These are phyloP conservation scores for Scolopax rusticola DNA, from an alignment of 2,797 vertebrate species.

Conservation along the genomic window DNA sequence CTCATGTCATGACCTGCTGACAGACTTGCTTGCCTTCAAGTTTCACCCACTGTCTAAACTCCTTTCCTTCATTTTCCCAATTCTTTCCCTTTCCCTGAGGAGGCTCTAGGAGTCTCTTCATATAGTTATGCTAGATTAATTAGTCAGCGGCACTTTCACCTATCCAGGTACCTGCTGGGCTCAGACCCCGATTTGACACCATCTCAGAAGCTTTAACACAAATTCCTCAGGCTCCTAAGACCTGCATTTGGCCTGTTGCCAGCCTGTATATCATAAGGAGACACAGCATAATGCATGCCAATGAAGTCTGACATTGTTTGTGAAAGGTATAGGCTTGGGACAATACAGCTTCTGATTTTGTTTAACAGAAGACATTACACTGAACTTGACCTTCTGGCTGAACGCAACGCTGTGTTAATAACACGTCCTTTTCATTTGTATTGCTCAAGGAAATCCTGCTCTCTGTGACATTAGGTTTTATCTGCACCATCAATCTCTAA, in stretches of 20 bases:
- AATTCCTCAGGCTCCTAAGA: background rate
- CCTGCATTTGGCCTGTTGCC: background rate
- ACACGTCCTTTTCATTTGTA: background rate
- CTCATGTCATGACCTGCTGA: background rate
- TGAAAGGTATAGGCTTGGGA: background rate
- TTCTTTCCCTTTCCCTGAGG: background rate
- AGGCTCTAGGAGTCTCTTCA: background rate
- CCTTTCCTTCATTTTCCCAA: background rate
- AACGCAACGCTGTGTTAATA: background rate
- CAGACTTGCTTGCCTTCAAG: rapidly evolving
- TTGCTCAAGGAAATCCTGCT: slow-evolving; percentile 13
- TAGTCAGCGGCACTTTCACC: background rate
- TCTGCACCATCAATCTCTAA: background rate
- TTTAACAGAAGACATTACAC: background rate
- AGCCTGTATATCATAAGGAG: background rate
- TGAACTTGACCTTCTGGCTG: background rate
- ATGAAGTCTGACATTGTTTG: background rate
- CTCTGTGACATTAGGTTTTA: slow-evolving; percentile 1
- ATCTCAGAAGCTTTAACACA: background rate
- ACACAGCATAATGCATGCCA: background rate
- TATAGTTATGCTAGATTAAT: rapidly evolving
- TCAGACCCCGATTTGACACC: background rate
- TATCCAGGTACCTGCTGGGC: background rate
- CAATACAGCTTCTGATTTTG: background rate
- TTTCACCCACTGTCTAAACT: background rate